These are phyloP conservation scores for Euspilapteryx auroguttella DNA, from an alignment of 2,888 invertebrate genomes.

Conservation along the genomic window DNA sequence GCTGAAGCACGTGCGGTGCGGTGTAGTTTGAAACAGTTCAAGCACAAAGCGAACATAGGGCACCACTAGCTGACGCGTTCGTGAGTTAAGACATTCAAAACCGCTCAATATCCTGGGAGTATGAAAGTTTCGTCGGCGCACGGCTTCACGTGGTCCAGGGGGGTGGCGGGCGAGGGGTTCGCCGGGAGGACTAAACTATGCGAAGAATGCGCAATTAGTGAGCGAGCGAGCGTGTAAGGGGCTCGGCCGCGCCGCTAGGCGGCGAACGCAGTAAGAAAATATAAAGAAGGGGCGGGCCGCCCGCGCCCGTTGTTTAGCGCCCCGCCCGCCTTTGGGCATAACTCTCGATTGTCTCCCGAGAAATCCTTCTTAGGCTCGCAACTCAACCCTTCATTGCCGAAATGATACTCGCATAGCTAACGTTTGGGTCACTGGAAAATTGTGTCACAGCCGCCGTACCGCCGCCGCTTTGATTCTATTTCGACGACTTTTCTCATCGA, in stretches of 20 bases:
- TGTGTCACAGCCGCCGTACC: constrained; percentile 30
- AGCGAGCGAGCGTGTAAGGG: constrained; percentile 71
- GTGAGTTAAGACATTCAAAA: constrained; percentile 63
- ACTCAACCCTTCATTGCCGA: constrained; percentile 45
- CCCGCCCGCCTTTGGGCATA: constrained; percentile 57
- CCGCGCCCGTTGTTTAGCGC: constrained; percentile 59
- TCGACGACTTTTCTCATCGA: no score
- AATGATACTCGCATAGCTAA: constrained; percentile 50
- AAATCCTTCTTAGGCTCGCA: constrained; percentile 54
- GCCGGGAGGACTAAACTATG: constrained; percentile 85
- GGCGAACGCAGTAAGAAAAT: constrained; percentile 68
- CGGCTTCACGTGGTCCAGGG: constrained; percentile 58
- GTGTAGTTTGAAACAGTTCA: constrained; percentile 40
- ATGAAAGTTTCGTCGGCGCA: constrained; percentile 60
- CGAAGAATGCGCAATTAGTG: constrained; percentile 97
- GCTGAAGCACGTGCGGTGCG: constrained; percentile 19
- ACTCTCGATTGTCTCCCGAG: constrained; percentile 61
- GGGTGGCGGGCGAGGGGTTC: constrained; percentile 52
- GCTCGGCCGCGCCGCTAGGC: constrained; percentile 62
- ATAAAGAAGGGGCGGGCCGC: constrained; percentile 68
- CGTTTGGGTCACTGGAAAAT: constrained; percentile 59
- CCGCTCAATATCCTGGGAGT: constrained; percentile 60
- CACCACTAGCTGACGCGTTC: constrained; percentile 34
- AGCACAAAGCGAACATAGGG: constrained; percentile 31
- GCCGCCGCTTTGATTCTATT: no score